Percentiles rank a stretch among this genome's conserved stretches.
Conservation (phyloP, 2,797 vertebrate species). For the Lagocephalus sceleratus region DNA sequence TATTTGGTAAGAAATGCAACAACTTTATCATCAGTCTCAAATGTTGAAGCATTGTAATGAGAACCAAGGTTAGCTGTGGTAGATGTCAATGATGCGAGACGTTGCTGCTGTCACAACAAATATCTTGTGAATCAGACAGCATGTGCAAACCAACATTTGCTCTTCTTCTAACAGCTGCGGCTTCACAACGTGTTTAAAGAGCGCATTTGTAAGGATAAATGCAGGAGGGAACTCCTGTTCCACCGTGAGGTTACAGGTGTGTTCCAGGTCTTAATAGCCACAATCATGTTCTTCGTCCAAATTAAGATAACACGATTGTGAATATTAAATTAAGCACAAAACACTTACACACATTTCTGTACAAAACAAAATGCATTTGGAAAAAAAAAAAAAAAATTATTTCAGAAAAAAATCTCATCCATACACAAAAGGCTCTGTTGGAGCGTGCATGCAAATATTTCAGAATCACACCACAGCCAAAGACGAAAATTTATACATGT, state of each 20-base stretch:
- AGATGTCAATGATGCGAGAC: conserved; percentile 25
- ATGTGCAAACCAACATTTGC: conserved; percentile 25
- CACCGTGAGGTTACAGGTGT: conserved; percentile 77
- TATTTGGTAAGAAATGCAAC: conserved; percentile 55
- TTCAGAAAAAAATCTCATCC: conserved; percentile 69
- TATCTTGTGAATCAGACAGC: conserved; percentile 20
- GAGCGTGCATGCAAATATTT: conserved; percentile 80
- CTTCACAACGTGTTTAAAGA: conserved; percentile 27
- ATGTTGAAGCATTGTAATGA: conserved; percentile 25
- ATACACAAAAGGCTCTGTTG: conserved; percentile 76
- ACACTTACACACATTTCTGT: conserved; percentile 75
- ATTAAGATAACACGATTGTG: conserved; percentile 64
- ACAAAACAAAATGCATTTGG: conserved; percentile 66
- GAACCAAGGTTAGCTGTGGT: conserved; percentile 4
- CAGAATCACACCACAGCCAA: conserved; percentile 79
- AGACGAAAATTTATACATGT: conserved; percentile 77
- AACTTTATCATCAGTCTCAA: conserved; percentile 38
- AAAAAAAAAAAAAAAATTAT: conserved; percentile 50
- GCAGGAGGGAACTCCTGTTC: conserved; percentile 75
- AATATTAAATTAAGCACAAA: conserved; percentile 75
- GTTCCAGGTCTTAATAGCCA: conserved; percentile 77
- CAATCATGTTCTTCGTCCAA: conserved; percentile 65
- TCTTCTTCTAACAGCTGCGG: conserved; percentile 40
- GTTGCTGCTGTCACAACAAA: conserved; percentile 10
- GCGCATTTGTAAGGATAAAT: conserved; percentile 46